Evolutionary conservation across 1,140 invertebrate genomes (phyloP), one percentile per base, ranked within the genome.

Genomic region (Pogonomyrmex barbatus): DNA sequence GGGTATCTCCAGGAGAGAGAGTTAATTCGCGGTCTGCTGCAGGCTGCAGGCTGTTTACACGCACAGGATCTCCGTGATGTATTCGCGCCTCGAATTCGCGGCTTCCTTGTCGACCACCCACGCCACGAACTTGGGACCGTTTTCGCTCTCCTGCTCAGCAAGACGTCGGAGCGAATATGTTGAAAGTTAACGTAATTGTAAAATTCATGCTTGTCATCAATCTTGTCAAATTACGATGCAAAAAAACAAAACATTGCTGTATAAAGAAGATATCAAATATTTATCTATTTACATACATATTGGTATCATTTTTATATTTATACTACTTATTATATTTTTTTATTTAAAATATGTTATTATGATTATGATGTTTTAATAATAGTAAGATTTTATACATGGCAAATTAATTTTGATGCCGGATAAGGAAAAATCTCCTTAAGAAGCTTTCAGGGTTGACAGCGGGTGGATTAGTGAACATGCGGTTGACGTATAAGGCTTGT

Each of bases 41-140:
- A 63, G 62, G 84, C 76, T 89, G 33, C 52, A 78, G 85, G 85
- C 89, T 92, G 88, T 91, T 92, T 91, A 91, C 91, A 89, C 78
- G 85, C 88, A 84, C 76, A 45, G 45, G 33, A 42, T 62, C 56
- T 42, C 87, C 56, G 77, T 87, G 85, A 81, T 86, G 86, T 89
- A 90, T 90, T 92, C 91, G 75, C 88, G 78, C 84, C 87, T 89
- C 68, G 78, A 83, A 91, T 88, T 86, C 86, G 47, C 60, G 75
- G 60, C 65, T 79, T 89, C 67, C 71, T 56, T 52, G 56, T 50
- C 63, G 86, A 86, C 89, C 89, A 81, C 56, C 82, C 58, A 58
- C 52, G 54, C 70, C 30, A 68, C 68, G 78, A 52, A 62, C 75
- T 45, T 45, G 45, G 9, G 24, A 24, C 5, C 12, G 12, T 45